Evolutionary conservation across 2,113 vertebrate species (phyloP).

Genomic region (Pterocles burchelli): DNA sequence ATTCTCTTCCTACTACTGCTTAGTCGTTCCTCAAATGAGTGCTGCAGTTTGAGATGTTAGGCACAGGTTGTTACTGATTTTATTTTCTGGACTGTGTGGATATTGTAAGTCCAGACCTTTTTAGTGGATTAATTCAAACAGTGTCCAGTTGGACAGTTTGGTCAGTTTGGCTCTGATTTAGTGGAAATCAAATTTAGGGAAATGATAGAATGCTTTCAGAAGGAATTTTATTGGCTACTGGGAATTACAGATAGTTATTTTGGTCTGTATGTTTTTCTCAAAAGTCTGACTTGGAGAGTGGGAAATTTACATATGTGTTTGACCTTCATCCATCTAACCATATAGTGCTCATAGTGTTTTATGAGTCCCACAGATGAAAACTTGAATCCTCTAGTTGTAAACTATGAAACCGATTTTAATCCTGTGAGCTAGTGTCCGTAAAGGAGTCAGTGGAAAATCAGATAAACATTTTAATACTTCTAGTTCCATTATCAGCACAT

Average conservation of each 20-base stretch:
- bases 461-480: background rate
- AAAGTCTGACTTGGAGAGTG: background rate
- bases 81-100: background rate
- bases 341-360: background rate
- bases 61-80: background rate
- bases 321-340: background rate
- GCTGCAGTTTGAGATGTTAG: background rate
- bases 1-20: background rate
- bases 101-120: background rate
- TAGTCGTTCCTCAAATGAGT: background rate
- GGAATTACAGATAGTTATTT: background rate
- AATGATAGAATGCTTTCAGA: background rate
- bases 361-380: background rate
- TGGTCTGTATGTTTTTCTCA: background rate
- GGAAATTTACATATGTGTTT: background rate
- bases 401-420: background rate
- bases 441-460: background rate
- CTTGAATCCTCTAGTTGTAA: background rate
- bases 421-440: background rate
- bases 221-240: background rate
- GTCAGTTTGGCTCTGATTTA: conserved; percentile 6
- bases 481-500: background rate
- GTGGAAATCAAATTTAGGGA: conserved; percentile 6
- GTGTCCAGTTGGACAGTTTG: background rate
- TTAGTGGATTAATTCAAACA: background rate